These are phyloP conservation scores for Myotis brandtii DNA, from an alignment of 2,113 vertebrate species.

Conservation along the genomic window DNA sequence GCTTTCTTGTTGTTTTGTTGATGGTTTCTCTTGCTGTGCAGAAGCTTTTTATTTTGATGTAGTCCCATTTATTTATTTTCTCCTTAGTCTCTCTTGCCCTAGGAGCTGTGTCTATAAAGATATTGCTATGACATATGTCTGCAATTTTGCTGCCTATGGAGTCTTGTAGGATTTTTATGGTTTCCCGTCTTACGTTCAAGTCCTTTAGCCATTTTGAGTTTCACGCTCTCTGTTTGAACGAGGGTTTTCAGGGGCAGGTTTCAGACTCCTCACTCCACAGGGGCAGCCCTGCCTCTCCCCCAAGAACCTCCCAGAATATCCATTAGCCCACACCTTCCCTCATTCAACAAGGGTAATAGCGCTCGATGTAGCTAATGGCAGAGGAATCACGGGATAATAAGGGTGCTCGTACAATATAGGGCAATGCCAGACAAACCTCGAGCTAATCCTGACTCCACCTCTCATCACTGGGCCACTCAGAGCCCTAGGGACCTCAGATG, in stretches of 20 bases:
- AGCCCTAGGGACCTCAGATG: neutral
- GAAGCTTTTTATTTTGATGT: too few relatives aligned
- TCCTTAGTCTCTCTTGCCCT: too few relatives aligned
- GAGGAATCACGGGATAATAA: neutral
- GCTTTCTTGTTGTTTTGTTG: too few relatives aligned
- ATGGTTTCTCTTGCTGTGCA: too few relatives aligned
- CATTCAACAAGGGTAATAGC: neutral
- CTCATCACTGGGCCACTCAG: neutral
- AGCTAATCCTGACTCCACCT: neutral
- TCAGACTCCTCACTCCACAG: neutral
- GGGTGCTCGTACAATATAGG: rapidly evolving
- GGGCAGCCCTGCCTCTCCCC: neutral
- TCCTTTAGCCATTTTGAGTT: too few relatives aligned
- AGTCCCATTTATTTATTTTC: too few relatives aligned
- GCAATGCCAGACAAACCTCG: rapidly evolving
- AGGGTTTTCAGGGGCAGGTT: neutral
- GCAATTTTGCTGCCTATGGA: too few relatives aligned
- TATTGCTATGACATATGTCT: too few relatives aligned
- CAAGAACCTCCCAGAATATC: neutral
- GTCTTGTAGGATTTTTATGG: too few relatives aligned
- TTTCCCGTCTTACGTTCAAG: too few relatives aligned
- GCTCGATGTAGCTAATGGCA: neutral
- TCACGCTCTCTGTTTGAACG: rapidly evolving
- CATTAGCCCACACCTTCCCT: too few relatives aligned
- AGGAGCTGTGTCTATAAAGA: too few relatives aligned